phyloP scores from a whole-genome alignment of 2,797 vertebrate genomes.

The Chelmon rostratus region DNA sequence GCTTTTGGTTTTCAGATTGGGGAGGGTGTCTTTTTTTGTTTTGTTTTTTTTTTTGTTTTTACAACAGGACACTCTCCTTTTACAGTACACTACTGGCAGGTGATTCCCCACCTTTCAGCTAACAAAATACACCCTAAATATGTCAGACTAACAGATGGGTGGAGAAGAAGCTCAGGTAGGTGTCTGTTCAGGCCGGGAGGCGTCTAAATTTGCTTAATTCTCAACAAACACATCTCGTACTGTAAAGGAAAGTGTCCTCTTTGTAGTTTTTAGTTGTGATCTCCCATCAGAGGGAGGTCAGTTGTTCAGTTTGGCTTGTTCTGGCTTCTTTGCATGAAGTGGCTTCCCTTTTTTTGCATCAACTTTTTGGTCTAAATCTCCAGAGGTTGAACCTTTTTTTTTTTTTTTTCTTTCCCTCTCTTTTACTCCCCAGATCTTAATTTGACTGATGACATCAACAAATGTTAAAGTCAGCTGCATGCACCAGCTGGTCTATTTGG shows the following conservation, averaged over 20 bases:
- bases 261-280: conserved; percentile 61
- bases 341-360: conserved; percentile 73
- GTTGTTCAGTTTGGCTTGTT: conserved; percentile 73
- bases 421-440: conserved; percentile 9
- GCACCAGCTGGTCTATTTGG: conserved; percentile 5
- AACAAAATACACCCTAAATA: background rate
- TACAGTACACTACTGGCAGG: conserved; percentile 52
- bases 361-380: conserved; percentile 44
- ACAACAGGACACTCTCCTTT: conserved; percentile 69
- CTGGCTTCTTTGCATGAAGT: conserved; percentile 84
- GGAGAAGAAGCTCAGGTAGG: conserved; percentile 4
- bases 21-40: conserved; percentile 68
- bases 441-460: conserved; percentile 50
- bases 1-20: conserved; percentile 79
- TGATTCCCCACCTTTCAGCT: conserved; percentile 16
- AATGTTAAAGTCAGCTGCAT: conserved; percentile 32
- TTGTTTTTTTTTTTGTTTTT: conserved; percentile 69
- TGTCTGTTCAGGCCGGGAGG: background rate
- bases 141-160: background rate
- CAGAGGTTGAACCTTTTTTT: conserved; percentile 16
- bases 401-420: too few species aligned
- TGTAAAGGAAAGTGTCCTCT: conserved; percentile 77
- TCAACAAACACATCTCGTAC: background rate
- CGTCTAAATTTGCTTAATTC: background rate
- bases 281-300: conserved; percentile 65